Base-by-base conservation (phyloP, 2,888 invertebrate genomes). In the Chaetogeoica ovagalla region DNA sequence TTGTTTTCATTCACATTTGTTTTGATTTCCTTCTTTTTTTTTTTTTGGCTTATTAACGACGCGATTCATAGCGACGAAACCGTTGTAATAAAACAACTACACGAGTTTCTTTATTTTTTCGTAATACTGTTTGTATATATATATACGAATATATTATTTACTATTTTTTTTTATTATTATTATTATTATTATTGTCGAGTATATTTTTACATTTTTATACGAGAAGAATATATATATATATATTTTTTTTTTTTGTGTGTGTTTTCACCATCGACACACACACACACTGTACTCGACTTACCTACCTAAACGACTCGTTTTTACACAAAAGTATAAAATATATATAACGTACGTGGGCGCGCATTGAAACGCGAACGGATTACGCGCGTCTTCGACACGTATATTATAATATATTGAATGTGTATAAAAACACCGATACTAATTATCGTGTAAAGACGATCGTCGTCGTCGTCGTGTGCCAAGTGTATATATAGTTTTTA, bases 401-500 rank as follows among this genome's bases (percentile, higher is more conserved):
- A 19, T 66, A 19, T 30, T 30, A 30, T 30, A 30, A 30, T 30
- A 4, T 30, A 30, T 30, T 30, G 30, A n/a, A n/a, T n/a, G 21
- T 66, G 66, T 13, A 37, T 19, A 13, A 13, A 39, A 11, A 11
- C 15, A 19, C 30, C 30, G 4, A 57, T n/a, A 71, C 60, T 71
- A 71, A 71, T 71, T 71, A 60, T 21, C 71, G 71, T 71, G 71
- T 71, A 60, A 71, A 11, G 11, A 48, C 15, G 3, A 15, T 30
- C 2, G 30, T 30, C 52, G 69, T 30, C 2, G 30, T 30, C 52
- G 69, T 2, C 13, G 55, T n/a, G 55, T 30, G 55, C n/a, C 55
- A 37, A 37, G 30, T 30, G 30, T 30, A 30, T 30, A 30, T 30
- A 30, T 30, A 30, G 30, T 30, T 30, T 11, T 2, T 43, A 39